Base-by-base conservation (phyloP, 2,888 invertebrate genomes). In the Limenitis arthemis region DNA sequence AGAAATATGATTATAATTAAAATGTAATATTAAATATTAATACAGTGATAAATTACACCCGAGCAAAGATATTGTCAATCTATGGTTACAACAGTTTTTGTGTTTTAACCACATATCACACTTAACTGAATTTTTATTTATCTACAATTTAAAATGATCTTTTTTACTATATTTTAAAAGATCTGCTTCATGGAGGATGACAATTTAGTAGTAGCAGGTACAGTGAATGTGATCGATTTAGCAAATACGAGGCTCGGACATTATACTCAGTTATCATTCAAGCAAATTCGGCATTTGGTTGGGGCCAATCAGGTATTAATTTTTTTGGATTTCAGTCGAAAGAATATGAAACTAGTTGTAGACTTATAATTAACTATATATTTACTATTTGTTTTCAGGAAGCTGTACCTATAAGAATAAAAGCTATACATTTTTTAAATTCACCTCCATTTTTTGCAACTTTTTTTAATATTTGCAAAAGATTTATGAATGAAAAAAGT, bases 401-500 rank as follows among this genome's bases (percentile, higher is more conserved):
- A 48, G 88, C 85, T 4, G 79, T 86, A 53, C 90, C 90, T 1
- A 68, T 80, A 4, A 75, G 89, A 51, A 79, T 87, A 36, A 88
- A 89, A 66, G 86, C 75, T 33, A 64, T 81, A 29, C 87, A 89
- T 66, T 86, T 87, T 49, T 53, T 88, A 36, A 87, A 89, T 57
- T 75, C 81, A 2, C 84, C 87, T 0, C 49, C 80, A 1, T 73
- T 81, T 6, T 87, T 88, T 57, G 88, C 88, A 55, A 75, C 81
- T 0, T 59, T 88, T 6, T 85, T 84, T 58, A 80, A 77, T 58
- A 63, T 89, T 31, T 69, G 84, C 41, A 85, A 77, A 61, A 67
- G 72, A 28, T 84, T 89, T 56, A 63, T 89, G 59, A 87, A 77
- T 52, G 87, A 88, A 31, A 89, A 90, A 67, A 73, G 87, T 59